Percentiles rank a stretch among this genome's conserved stretches.
These are phyloP conservation scores for Meghimatium bilineatum DNA, from an alignment of 2,888 invertebrate species.

Conservation along the genomic window DNA sequence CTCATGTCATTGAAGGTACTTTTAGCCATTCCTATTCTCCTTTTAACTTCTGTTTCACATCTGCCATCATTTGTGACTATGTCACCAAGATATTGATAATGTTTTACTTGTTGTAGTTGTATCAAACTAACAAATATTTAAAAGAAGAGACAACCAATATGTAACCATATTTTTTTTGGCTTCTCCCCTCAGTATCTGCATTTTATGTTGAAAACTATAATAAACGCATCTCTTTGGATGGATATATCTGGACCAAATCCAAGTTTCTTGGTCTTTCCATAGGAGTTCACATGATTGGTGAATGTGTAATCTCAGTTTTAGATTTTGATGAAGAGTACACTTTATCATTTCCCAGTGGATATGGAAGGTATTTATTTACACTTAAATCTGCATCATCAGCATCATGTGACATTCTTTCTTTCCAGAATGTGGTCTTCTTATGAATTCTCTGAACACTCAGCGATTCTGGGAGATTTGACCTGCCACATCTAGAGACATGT, in stretches of 20 bases:
- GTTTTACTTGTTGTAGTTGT: not conserved
- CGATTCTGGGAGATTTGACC: too few species aligned
- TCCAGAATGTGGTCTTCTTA: too few species aligned
- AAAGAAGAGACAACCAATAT: not conserved
- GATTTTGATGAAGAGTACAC: slow-evolving; percentile 95
- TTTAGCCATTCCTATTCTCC: too few species aligned
- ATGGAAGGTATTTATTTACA: slow-evolving; percentile 84
- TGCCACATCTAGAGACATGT: too few species aligned
- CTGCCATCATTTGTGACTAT: too few species aligned
- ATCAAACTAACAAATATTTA: not conserved
- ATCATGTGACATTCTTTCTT: too few species aligned
- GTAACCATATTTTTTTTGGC: not conserved
- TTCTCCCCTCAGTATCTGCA: slow-evolving; percentile 86
- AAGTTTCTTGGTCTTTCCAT: slow-evolving; percentile 96
- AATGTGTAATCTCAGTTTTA: slow-evolving; percentile 91
- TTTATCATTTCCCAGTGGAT: slow-evolving; percentile 98
- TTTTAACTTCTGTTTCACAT: too few species aligned
- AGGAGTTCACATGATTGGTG: slow-evolving; percentile 95
- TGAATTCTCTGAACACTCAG: too few species aligned
- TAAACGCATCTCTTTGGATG: slow-evolving; percentile 93
- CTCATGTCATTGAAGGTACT: too few species aligned
- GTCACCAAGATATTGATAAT: too few species aligned
- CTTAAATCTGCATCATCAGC: not conserved
- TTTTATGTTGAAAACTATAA: slow-evolving; percentile 98
- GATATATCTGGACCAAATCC: slow-evolving; percentile 99